These are phyloP conservation scores for Scalopus aquaticus DNA, from an alignment of 2,113 vertebrate genomes.

Conservation along the genomic window DNA sequence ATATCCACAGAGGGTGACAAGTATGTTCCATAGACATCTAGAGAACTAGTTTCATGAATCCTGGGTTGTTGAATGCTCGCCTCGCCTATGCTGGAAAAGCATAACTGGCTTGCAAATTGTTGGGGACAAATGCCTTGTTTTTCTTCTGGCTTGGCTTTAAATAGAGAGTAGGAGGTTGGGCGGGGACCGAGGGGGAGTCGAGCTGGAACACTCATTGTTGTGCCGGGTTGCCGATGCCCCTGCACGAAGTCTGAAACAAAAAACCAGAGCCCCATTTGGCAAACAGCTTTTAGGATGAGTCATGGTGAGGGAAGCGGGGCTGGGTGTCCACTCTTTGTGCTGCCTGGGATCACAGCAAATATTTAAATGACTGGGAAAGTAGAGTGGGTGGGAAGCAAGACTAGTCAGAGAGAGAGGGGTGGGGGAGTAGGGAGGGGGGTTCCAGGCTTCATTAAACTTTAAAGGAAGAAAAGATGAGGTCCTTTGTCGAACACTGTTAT, in stretches of 20 bases:
- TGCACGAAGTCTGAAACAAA: slow-evolving; percentile 67
- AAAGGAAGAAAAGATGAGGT: neutral
- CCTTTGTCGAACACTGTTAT: slow-evolving; percentile 3
- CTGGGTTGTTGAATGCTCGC: slow-evolving; percentile 53
- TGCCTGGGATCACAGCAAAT: slow-evolving; percentile 45
- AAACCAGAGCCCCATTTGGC: slow-evolving; percentile 60
- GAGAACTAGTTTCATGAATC: slow-evolving; percentile 56
- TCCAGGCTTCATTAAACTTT: slow-evolving; percentile 43
- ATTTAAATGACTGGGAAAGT: slow-evolving; percentile 50
- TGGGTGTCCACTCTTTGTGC: slow-evolving; percentile 72
- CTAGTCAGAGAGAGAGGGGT: neutral
- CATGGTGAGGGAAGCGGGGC: slow-evolving; percentile 46
- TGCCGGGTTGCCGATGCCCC: slow-evolving; percentile 62
- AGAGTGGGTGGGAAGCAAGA: slow-evolving; percentile 48
- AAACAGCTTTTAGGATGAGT: slow-evolving; percentile 72
- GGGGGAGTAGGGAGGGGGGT: neutral
- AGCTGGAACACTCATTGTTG: slow-evolving; percentile 77
- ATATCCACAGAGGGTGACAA: slow-evolving; percentile 25
- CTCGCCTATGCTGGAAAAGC: slow-evolving; percentile 66
- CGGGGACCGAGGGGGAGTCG: slow-evolving; percentile 66
- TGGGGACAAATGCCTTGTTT: slow-evolving; percentile 76
- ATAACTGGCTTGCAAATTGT: slow-evolving; percentile 68
- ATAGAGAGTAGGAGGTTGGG: slow-evolving; percentile 76
- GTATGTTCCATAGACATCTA: slow-evolving; percentile 49
- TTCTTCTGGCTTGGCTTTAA: slow-evolving; percentile 71